Conservation (phyloP, 1,140 invertebrate genomes). For the Caenorhabditis latens region DNA sequence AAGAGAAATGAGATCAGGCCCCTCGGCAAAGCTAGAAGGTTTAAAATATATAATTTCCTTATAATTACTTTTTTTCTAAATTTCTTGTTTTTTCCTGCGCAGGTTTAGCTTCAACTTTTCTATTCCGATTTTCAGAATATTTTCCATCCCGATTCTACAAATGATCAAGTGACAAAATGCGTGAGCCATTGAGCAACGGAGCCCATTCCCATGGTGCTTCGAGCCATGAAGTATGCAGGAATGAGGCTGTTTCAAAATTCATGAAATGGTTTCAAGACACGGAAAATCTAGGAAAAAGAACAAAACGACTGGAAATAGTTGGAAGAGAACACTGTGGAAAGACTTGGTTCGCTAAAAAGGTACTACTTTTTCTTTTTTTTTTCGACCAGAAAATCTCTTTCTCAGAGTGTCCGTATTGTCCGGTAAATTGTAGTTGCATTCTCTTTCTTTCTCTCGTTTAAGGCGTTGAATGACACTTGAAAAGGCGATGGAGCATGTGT, state of each 20-base stretch:
- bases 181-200: conserved; percentile 40
- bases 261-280: conserved; percentile 29
- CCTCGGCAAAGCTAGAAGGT: too few relatives aligned
- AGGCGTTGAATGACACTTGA: conserved; percentile 30
- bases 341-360: conserved; percentile 34
- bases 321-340: conserved; percentile 38
- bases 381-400: background rate
- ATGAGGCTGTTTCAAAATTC: background rate
- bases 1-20: background rate
- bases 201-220: conserved; percentile 13
- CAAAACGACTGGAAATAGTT: background rate
- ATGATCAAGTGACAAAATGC: conserved; percentile 46
- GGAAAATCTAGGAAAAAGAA: background rate
- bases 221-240: background rate
- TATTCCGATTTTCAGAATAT: background rate
- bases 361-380: background rate
- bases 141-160: background rate
- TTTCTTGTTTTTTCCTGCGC: background rate
- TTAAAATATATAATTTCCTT: too few relatives aligned
- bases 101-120: background rate
- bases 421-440: conserved; percentile 12
- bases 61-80: too few relatives aligned
- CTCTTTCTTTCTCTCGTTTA: background rate
- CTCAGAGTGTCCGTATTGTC: background rate
- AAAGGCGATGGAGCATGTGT: conserved; percentile 53